Evolutionary conservation across 2,888 invertebrate species (phyloP).

Genomic region (Brachynemurus nebulosus): DNA sequence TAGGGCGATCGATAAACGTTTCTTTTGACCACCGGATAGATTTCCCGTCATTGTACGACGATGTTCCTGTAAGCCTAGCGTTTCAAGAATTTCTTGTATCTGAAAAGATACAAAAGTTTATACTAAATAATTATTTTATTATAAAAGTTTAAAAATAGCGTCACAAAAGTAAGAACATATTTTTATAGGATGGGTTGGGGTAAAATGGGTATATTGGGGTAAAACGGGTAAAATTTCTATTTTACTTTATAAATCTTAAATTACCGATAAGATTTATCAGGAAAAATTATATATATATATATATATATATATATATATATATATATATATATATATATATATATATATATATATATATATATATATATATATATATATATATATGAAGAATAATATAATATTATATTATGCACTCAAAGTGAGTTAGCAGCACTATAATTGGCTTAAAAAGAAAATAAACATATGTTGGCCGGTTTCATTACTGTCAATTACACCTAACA

Average conservation of each 20-base stretch:
- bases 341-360: neutral
- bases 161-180: neutral
- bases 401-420: too few species aligned
- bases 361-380: too few species aligned
- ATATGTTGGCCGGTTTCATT: too few species aligned
- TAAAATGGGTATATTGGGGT: neutral
- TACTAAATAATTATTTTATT: neutral
- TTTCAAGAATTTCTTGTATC: constrained; percentile 87
- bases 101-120: constrained; percentile 38
- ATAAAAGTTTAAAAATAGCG: neutral
- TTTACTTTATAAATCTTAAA: neutral
- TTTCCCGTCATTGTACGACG: constrained; percentile 81
- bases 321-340: neutral
- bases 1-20: constrained; percentile 84
- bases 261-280: neutral
- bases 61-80: constrained; percentile 74
- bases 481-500: too few species aligned
- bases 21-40: constrained; percentile 89
- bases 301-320: neutral
- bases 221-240: neutral
- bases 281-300: neutral
- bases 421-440: too few species aligned
- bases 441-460: too few species aligned
- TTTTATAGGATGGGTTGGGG: neutral
- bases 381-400: too few species aligned